Conservation (phyloP, 1,140 invertebrate species). For the Pygmarrhopalites habei region DNA sequence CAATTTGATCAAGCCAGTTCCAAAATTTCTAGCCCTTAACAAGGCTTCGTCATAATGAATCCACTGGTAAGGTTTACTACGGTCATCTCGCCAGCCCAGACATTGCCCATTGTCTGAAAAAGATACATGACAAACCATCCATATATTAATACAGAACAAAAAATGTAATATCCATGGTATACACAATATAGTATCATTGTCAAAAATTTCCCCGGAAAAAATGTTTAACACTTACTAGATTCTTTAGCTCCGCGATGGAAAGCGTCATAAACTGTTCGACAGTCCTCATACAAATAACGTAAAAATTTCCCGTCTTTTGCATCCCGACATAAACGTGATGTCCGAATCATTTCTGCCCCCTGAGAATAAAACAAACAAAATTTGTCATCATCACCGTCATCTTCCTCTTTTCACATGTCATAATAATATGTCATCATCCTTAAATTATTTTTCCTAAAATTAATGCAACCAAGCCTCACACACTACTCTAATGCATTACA, state of each 20-base stretch:
- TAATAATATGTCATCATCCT: too few species aligned
- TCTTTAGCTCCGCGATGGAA: constrained; percentile 85
- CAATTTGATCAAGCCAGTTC: constrained; percentile 73
- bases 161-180: too few species aligned
- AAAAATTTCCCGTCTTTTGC: constrained; percentile 83
- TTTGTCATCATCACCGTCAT: too few species aligned
- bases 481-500: too few species aligned
- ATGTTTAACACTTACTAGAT: constrained; percentile 75
- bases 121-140: too few species aligned
- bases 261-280: constrained; percentile 79
- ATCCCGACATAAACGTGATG: constrained; percentile 86
- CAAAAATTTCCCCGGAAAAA: too few species aligned
- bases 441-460: too few species aligned
- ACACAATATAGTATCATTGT: too few species aligned
- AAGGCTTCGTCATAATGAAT: constrained; percentile 88
- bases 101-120: constrained; percentile 78
- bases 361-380: constrained; percentile 44
- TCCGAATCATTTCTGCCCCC: constrained; percentile 80
- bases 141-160: too few species aligned
- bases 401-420: too few species aligned
- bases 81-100: constrained; percentile 79
- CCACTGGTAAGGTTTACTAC: constrained; percentile 79
- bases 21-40: constrained; percentile 81
- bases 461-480: too few species aligned
- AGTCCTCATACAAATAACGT: constrained; percentile 77